Percentiles rank a stretch among this genome's conserved stretches.
Evolutionary conservation across 2,888 invertebrate genomes (phyloP).

Genomic region (Tenthredo scrophulariae): DNA sequence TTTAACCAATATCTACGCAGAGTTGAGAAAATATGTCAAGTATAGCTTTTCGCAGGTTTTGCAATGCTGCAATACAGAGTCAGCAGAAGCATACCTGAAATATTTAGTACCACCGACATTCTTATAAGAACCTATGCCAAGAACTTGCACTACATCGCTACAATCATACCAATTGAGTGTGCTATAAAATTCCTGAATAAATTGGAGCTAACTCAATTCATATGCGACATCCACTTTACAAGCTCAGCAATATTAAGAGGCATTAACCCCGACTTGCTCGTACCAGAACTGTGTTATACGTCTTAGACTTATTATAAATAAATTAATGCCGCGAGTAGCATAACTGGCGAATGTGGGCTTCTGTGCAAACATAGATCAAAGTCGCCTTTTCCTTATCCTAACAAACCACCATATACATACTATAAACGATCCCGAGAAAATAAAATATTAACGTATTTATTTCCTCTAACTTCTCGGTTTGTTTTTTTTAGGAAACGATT

Average conservation of each 20-base stretch:
- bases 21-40: neutral
- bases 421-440: neutral
- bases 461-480: neutral
- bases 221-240: constrained; percentile 12
- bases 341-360: neutral
- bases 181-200: constrained; percentile 28
- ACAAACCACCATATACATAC: neutral
- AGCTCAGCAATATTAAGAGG: constrained; percentile 26
- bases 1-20: neutral
- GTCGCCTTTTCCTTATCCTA: neutral
- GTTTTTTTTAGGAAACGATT: neutral
- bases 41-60: constrained; percentile 15
- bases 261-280: constrained; percentile 14
- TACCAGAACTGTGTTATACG: neutral
- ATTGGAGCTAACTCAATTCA: constrained; percentile 34
- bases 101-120: neutral
- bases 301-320: constrained; percentile 6
- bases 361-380: neutral
- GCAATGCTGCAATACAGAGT: constrained; percentile 7
- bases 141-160: neutral
- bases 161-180: constrained; percentile 30
- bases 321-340: neutral
- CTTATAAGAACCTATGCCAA: neutral
- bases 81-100: neutral
- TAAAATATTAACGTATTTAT: neutral